A percentile compares a stretch with the other conserved stretches of the same genome.
These are phyloP conservation scores for Notolepis coatsorum DNA, from an alignment of 2,797 vertebrate species.

Conservation along the genomic window DNA sequence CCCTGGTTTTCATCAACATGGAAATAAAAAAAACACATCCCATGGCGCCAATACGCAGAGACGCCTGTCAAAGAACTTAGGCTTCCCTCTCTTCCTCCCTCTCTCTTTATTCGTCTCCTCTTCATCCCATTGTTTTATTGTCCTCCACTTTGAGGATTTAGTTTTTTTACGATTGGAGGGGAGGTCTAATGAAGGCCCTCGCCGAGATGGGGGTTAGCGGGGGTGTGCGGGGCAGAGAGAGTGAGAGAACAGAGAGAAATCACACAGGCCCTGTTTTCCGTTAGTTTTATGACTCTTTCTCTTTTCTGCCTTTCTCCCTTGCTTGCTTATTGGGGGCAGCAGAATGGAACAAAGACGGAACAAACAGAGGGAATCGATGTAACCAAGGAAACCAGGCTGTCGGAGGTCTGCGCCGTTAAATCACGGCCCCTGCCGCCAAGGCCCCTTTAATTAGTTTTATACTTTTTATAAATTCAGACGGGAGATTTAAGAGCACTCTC, in stretches of 20 bases:
- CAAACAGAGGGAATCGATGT: constrained; percentile 22
- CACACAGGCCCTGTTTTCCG: constrained; percentile 28
- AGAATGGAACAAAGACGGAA: constrained; percentile 8
- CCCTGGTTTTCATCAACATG: constrained; percentile 16
- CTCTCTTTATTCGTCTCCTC: background rate
- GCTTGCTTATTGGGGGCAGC: background rate
- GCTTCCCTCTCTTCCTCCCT: background rate
- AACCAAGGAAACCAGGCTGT: constrained; percentile 24
- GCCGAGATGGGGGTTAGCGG: background rate
- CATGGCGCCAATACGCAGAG: background rate
- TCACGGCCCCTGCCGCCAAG: constrained; percentile 16
- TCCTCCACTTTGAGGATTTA: constrained; percentile 15
- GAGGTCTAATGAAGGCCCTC: constrained; percentile 21
- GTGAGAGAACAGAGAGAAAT: no score
- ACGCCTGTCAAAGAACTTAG: background rate
- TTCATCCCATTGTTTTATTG: constrained; percentile 1
- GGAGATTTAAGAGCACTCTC: constrained; percentile 11
- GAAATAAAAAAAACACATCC: background rate
- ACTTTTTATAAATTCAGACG: constrained; percentile 27
- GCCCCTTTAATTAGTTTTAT: constrained; percentile 41
- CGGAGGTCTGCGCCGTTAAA: constrained; percentile 11
- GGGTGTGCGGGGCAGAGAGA: background rate
- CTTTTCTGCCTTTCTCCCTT: background rate
- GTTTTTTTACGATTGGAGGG: background rate
- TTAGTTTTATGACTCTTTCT: background rate